Evolutionary conservation across 2,888 invertebrate species (phyloP), one percentile per base, ranked within the genome.

Genomic region (Drosophila quinaria): DNA sequence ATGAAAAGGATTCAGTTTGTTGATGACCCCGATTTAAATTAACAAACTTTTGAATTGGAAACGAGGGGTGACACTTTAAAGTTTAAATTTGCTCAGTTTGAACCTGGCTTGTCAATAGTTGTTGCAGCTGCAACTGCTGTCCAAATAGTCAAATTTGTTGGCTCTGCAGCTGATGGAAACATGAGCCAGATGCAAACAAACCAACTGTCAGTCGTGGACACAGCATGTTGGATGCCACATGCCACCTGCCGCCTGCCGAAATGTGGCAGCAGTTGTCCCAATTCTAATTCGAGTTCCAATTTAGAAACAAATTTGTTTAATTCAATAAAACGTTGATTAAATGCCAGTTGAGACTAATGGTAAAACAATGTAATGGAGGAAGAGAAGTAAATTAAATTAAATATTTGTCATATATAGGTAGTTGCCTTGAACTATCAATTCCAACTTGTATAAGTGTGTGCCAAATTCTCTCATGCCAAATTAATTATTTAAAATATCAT

Each of bases 241-340:
- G 29, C 41, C 58, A 62, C 50, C 72, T 68, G 60, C 39, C 17
- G 44, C 50, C 72, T 68, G 60, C 39, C 17, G 44, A 44, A 44
- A 62, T 58, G 56, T 50, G 47, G 25, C 60, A 47, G 33, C 54
- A 63, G 17, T 11, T 76, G 63, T 51, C 60, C 72, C 55, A 68
- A 55, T 44, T 65, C 8, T 59, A 65, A 55, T 44, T 65, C 8
- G 44, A 52, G 9, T 22, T 63, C 51, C 65, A 77, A 79, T 79
- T 86, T 83, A 80, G 71, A 79, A 81, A 73, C 70, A 78, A 79
- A 82, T 86, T 82, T 79, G 77, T 69, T 78, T 78, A 74, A 80
- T 87, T 80, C 74, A 78, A 87, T 87, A 72, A 72, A 73, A 59
- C 64, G 70, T 79, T 79, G 79, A 81, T 85, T 87, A 73, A 82